A percentile compares a stretch with the other conserved stretches of the same genome.
These are phyloP conservation scores for Rotaria magnacalcarata DNA, from an alignment of 2,888 invertebrate species.

Conservation along the genomic window DNA sequence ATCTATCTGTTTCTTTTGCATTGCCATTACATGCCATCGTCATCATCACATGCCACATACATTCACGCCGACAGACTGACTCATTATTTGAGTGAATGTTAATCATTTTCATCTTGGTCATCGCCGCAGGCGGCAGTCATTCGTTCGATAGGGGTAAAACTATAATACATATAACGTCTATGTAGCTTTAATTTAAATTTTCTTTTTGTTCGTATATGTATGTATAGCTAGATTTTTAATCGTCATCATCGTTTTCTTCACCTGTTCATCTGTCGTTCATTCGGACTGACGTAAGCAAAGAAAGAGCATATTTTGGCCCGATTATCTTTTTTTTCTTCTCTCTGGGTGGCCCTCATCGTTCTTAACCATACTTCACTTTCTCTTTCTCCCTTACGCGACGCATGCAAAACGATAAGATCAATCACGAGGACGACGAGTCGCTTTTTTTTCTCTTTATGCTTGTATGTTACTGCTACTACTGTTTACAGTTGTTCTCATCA, in stretches of 20 bases:
- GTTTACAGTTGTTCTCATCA: constrained; percentile 2
- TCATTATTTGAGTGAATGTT: constrained; percentile 22
- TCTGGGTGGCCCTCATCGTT: background rate
- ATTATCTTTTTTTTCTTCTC: constrained; percentile 10
- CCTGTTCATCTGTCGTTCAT: constrained; percentile 20
- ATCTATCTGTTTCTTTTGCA: constrained; percentile 3
- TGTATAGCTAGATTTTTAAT: background rate
- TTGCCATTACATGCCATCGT: background rate
- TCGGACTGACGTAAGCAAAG: background rate
- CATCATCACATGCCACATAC: background rate
- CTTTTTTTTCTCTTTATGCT: background rate
- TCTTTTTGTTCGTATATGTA: background rate
- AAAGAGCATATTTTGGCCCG: constrained; percentile 15
- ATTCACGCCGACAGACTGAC: background rate
- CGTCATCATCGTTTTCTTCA: background rate
- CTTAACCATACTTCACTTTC: constrained; percentile 17
- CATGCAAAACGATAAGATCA: constrained; percentile 13
- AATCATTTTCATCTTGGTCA: constrained; percentile 22
- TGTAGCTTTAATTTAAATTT: background rate
- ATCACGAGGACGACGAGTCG: constrained; percentile 19
- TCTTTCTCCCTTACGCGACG: background rate
- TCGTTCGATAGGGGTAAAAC: background rate
- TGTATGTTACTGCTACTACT: constrained; percentile 18
- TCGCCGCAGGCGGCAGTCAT: constrained; percentile 13
- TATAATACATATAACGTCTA: constrained; percentile 15